Evolutionary conservation across 2,888 invertebrate species (phyloP).

Genomic region (Cantharis nigra): DNA sequence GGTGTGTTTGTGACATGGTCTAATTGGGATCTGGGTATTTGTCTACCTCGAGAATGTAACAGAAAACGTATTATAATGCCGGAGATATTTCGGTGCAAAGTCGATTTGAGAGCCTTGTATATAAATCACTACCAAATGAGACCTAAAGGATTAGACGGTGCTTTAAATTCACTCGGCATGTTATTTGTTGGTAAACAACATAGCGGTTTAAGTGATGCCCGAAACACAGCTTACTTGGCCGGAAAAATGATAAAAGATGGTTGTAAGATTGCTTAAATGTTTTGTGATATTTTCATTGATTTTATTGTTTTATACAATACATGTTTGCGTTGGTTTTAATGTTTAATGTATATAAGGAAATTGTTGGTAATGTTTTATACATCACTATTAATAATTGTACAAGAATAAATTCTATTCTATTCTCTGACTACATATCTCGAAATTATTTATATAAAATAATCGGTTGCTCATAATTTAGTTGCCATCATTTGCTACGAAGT

Average conservation of each 20-base stretch:
- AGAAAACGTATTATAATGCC: conserved; percentile 62
- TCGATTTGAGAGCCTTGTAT: conserved; percentile 63
- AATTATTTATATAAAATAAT: background rate
- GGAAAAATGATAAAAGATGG: conserved; percentile 64
- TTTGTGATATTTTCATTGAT: background rate
- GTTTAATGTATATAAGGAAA: background rate
- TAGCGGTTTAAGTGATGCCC: conserved; percentile 65
- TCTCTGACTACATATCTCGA: background rate
- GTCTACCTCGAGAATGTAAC: conserved; percentile 62
- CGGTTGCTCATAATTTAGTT: background rate
- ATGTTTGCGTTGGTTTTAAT: background rate
- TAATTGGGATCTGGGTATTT: conserved; percentile 67
- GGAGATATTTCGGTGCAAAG: conserved; percentile 62
- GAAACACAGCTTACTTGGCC: conserved; percentile 63
- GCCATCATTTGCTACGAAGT: background rate
- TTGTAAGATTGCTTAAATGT: background rate
- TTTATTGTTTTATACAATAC: background rate
- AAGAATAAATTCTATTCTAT: background rate
- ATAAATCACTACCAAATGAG: conserved; percentile 41
- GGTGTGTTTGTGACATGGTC: conserved; percentile 64
- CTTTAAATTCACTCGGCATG: conserved; percentile 61
- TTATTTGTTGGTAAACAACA: conserved; percentile 64
- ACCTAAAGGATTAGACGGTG: conserved; percentile 61
- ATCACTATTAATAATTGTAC: background rate
- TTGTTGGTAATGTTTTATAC: background rate